Base-by-base conservation (phyloP, 2,113 vertebrate genomes). In the Thunnus thynnus region DNA sequence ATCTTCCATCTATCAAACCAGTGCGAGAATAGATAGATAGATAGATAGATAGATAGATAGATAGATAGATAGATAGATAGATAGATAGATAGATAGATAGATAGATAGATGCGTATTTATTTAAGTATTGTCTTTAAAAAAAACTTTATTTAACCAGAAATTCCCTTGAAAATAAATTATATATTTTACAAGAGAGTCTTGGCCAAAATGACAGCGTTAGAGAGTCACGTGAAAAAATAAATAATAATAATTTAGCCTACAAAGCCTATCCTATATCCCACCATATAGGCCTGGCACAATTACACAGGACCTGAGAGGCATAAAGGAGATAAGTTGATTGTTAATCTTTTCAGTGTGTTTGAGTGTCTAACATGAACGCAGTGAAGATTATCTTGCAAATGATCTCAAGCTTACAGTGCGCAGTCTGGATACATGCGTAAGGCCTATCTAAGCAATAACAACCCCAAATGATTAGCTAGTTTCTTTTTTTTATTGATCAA, bases 21-120 rank as follows among this genome's bases (percentile, higher is more conserved):
- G 32, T 36, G 32, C 36, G 9, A 10, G 25, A 76, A 76, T 50
- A 30, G 48, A 79, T 72, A 57, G 36, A 48, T 72, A 32, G 27
- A 76, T 65, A 60, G 54, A 72, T 61, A 72, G 54, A 83, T 60
- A 57, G 65, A 83, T 60, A 66, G 60, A 48, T 72, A 32, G 27
- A 76, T 65, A 60, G 54, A 72, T 61, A 72, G 54, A 83, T 60
- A 57, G 65, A 83, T 60, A 66, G 60, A 71, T 83, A 54, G 62
- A 63, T 74, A 17, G 44, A 71, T 71, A 44, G 50, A 65, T 64
- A 41, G 50, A 41, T 81, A 62, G 51, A 82, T 64, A 63, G 50
- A 68, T 68, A 13, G 57, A 56, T 71, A 56, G 55, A 66, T 36
- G n/a, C 13, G 4, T 2, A 5, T 48, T 18, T 48, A 9, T 67